Evolutionary conservation across 2,113 vertebrate species (phyloP).

Genomic region (Dolichotis patagonum): DNA sequence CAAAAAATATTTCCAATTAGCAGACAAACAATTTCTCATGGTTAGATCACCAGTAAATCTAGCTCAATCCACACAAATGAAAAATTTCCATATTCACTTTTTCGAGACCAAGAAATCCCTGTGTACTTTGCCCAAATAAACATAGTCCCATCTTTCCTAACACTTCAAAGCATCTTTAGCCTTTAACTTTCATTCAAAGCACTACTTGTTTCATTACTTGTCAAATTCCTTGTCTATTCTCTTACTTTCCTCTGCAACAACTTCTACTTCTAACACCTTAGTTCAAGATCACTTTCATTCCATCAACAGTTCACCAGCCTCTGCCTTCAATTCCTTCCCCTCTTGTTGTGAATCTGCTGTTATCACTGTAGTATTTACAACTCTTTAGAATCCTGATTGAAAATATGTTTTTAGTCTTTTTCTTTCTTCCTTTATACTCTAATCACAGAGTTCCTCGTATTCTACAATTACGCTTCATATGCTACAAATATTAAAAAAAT

Average conservation of each 20-base stretch:
- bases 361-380: not conserved
- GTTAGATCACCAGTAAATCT: not conserved
- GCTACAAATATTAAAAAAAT: too few relatives aligned
- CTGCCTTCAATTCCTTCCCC: not conserved
- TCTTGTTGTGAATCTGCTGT: not conserved
- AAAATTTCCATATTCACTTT: not conserved
- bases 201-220: not conserved
- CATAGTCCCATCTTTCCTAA: not conserved
- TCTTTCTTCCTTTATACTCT: not conserved
- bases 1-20: slow-evolving; percentile 6
- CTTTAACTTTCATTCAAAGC: not conserved
- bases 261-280: not conserved
- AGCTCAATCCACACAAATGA: not conserved
- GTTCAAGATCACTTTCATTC: not conserved
- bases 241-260: not conserved
- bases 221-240: not conserved
- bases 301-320: not conserved
- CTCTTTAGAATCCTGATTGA: not conserved
- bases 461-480: not conserved
- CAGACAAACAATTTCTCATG: not conserved
- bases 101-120: not conserved
- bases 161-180: not conserved
- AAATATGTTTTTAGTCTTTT: not conserved
- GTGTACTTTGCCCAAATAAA: not conserved
- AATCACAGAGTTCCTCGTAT: not conserved